phyloP scores from a whole-genome alignment of 2,797 vertebrate species.

The Sparidentex hasta region DNA sequence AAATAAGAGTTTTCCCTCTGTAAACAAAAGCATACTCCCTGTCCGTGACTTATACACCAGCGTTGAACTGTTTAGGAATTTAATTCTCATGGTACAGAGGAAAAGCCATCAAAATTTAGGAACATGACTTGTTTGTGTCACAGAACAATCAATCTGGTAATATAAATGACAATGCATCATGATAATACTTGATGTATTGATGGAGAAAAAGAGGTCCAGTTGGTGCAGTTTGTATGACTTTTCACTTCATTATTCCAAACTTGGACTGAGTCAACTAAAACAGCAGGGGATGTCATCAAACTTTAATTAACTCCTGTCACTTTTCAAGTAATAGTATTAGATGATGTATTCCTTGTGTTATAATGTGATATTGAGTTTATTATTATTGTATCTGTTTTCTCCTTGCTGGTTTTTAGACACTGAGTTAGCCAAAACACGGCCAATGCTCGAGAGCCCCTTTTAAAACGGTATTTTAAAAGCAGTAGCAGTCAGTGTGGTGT shows the following conservation, averaged over 20 bases:
- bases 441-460: conserved; percentile 2
- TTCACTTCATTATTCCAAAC: conserved; percentile 36
- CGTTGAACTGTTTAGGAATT: too few species aligned
- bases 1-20: too few species aligned
- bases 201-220: conserved; percentile 25
- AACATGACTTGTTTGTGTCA: too few species aligned
- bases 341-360: conserved; percentile 14
- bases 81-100: too few species aligned
- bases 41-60: too few species aligned
- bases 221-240: conserved; percentile 40
- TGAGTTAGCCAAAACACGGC: conserved; percentile 39
- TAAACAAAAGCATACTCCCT: too few species aligned
- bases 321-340: conserved; percentile 31
- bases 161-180: background rate
- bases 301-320: conserved; percentile 46
- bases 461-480: conserved; percentile 21
- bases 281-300: too few species aligned
- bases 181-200: conserved; percentile 2
- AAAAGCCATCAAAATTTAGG: too few species aligned
- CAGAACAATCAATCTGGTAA: too few species aligned
- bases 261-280: conserved; percentile 45
- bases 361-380: conserved; percentile 26
- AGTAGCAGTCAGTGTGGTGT: conserved; percentile 7
- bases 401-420: conserved; percentile 25
- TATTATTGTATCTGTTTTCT: conserved; percentile 28